Evolutionary conservation across 2,888 invertebrate genomes (phyloP).

Genomic region (Plebejus anna): DNA sequence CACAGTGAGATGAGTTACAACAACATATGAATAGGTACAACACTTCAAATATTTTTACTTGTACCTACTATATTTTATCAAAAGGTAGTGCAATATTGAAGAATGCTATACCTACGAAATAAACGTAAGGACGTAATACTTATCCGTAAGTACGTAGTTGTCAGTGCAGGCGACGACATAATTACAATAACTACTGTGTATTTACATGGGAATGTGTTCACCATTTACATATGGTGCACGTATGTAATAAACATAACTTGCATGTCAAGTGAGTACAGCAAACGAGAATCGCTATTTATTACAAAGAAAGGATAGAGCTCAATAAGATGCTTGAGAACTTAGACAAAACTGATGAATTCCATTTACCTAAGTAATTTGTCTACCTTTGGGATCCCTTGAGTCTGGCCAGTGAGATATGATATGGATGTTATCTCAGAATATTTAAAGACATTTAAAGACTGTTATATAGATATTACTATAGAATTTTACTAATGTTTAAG

Average conservation of each 20-base stretch:
- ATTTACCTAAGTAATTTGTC: no score
- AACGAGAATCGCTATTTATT: no score
- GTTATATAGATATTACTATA: no score
- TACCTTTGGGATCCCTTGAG: no score
- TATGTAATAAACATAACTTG: not conserved
- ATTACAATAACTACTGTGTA: not conserved
- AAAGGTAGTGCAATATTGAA: not conserved
- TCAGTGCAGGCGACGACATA: not conserved
- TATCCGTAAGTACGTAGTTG: slow-evolving; percentile 2
- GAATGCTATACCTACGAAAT: not conserved
- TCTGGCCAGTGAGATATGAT: no score
- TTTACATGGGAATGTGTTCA: not conserved
- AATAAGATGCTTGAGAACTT: no score
- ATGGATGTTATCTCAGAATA: not conserved
- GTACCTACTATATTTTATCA: not conserved
- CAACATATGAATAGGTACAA: no score
- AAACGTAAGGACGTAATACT: not conserved
- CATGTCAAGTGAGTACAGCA: no score
- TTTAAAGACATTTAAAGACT: no score
- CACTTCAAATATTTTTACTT: not conserved
- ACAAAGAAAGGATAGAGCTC: no score
- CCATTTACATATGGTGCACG: not conserved
- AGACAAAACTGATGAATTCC: no score
- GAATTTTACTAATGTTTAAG: not conserved
- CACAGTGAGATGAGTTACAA: no score